Evolutionary conservation across 2,113 vertebrate genomes (phyloP), one percentile per base, ranked within the genome.

Genomic region (Tragelaphus scriptus): DNA sequence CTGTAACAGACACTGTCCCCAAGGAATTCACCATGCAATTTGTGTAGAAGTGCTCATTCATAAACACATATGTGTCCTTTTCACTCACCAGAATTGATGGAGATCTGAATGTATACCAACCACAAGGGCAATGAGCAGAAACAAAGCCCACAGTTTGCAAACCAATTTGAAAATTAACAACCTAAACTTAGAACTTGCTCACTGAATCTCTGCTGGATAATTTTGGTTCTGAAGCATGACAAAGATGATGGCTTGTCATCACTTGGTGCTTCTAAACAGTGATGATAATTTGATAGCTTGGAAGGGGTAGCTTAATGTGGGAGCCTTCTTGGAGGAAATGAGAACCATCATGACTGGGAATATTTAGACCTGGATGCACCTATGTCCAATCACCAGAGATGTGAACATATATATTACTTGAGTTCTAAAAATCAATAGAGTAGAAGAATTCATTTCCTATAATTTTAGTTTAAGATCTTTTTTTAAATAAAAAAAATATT

Each of bases 161-260:
- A 93, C 19, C 7, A 25, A 80, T 89, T 95, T 96, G 84, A 97
- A 97, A 97, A 93, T 97, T 90, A 97, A 96, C 71, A 94, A 28
- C 32, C 91, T 96, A 97, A 94, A 89, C 92, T 93, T 93, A 94
- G 85, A 92, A 91, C 53, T 82, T 94, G 68, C 15, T 86, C 68
- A n/a, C 6, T 40, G 91, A 86, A 87, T 93, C 82, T 68, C 94
- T 49, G 21, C 93, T 98, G 91, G 56, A 17, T 95, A 77, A 87
- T 93, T 91, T 55, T 93, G 51, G 95, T 59, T 87, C 71, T 77
- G 58, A 44, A 96, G 59, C 75, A 85, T 17, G 55, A 77, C 30
- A n/a, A n/a, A 91, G 84, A 56, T 9, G 32, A 95, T 81, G 36
- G 32, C 21, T 93, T 51, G 12, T 90, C 86, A 88, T 71, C 75